Percentiles rank a stretch among this genome's conserved stretches.
Conservation (phyloP, 2,888 invertebrate species). For the Xylocampa areola region DNA sequence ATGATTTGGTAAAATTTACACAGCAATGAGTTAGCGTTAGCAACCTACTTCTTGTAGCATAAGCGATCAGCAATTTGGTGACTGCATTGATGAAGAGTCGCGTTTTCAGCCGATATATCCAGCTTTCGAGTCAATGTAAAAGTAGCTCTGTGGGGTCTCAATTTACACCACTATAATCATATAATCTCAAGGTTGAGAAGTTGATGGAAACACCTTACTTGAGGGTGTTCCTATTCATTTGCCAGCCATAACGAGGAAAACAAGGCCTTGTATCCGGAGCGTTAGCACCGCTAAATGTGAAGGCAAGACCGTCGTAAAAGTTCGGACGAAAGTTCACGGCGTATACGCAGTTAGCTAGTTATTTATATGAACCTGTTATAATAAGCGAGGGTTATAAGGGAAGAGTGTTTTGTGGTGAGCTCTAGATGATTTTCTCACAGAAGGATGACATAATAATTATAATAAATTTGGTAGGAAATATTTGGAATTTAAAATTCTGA, state of each 20-base stretch:
- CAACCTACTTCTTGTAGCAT: too few relatives aligned
- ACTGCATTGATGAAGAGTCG: too few relatives aligned
- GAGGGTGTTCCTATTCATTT: slow-evolving; percentile 28
- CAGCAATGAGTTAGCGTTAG: too few relatives aligned
- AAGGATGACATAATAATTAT: too few relatives aligned
- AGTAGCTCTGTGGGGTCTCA: too few relatives aligned
- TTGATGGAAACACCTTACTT: slow-evolving; percentile 10
- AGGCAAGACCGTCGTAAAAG: slow-evolving; percentile 33
- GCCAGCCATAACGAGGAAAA: slow-evolving; percentile 22
- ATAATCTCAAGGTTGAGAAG: background rate
- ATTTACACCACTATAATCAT: too few relatives aligned
- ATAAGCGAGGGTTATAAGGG: background rate
- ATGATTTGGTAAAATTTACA: too few relatives aligned
- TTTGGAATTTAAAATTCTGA: too few relatives aligned
- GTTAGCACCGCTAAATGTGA: slow-evolving; percentile 31
- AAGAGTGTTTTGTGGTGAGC: background rate
- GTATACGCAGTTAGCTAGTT: slow-evolving; percentile 41
- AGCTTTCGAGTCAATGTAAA: too few relatives aligned
- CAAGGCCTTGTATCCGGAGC: slow-evolving; percentile 12
- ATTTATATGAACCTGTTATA: slow-evolving; percentile 6
- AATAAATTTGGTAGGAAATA: too few relatives aligned
- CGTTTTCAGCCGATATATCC: too few relatives aligned
- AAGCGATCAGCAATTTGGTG: too few relatives aligned
- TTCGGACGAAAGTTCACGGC: slow-evolving; percentile 14
- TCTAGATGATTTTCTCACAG: background rate